These are phyloP conservation scores for Drosophila busckii DNA, from an alignment of 1,140 invertebrate genomes.

Conservation along the genomic window DNA sequence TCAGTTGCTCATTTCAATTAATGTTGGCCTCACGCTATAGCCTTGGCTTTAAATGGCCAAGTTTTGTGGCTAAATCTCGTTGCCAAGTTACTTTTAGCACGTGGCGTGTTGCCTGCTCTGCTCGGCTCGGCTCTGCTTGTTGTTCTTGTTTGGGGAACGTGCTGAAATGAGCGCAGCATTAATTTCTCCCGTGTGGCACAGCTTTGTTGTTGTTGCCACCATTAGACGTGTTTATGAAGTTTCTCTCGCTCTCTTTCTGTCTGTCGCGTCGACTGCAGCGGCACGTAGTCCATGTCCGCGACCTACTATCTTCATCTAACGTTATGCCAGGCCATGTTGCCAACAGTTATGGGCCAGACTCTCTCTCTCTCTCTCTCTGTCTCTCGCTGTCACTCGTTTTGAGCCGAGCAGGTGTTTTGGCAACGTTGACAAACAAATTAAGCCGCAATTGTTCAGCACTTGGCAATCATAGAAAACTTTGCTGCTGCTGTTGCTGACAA, in stretches of 20 bases:
- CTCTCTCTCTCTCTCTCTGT: neutral
- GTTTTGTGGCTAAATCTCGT: constrained; percentile 34
- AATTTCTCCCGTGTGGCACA: constrained; percentile 69
- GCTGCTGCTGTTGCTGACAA: neutral
- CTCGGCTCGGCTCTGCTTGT: neutral
- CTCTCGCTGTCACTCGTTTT: neutral
- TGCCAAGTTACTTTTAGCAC: constrained; percentile 20
- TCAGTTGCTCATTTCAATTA: no score
- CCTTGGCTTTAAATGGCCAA: no score
- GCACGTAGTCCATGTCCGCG: constrained; percentile 42
- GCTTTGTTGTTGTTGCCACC: constrained; percentile 6
- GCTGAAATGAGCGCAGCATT: constrained; percentile 52
- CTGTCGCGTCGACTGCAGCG: constrained; percentile 41
- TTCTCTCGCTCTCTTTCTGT: no score
- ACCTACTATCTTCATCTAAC: constrained; percentile 4
- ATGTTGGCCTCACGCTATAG: no score
- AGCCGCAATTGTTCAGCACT: constrained; percentile 38
- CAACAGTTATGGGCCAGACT: neutral
- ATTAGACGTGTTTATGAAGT: constrained; percentile 61
- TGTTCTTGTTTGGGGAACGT: constrained; percentile 56
- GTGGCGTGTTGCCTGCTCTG: constrained; percentile 1
- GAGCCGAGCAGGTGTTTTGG: no score
- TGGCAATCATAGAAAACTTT: constrained; percentile 11
- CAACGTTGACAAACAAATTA: constrained; percentile 57
- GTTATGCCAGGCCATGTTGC: neutral